Percentiles rank a stretch among this genome's conserved stretches.
Conservation (phyloP, 2,113 vertebrate species). For the Albula glossodonta region DNA sequence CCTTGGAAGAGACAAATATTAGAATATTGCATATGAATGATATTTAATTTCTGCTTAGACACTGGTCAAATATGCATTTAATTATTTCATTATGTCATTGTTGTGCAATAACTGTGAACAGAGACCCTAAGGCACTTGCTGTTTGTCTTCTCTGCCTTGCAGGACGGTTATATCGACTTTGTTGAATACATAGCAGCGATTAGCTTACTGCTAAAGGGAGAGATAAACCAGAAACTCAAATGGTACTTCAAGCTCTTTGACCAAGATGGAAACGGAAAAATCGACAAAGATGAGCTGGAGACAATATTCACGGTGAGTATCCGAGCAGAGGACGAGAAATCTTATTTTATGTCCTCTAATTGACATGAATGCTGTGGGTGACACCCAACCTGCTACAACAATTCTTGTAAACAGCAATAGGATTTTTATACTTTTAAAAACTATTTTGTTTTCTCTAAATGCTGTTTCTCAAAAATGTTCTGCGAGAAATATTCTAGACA, state of each 20-base stretch:
- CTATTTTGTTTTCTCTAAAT: too few species aligned
- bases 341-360: too few species aligned
- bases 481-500: too few species aligned
- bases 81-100: background rate
- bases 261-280: constrained; percentile 86
- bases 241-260: constrained; percentile 95
- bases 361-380: too few species aligned
- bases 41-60: too few species aligned
- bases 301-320: constrained; percentile 83
- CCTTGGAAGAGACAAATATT: too few species aligned
- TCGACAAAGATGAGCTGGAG: constrained; percentile 85
- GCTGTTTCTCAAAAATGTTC: too few species aligned
- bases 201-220: constrained; percentile 84
- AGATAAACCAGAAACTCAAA: constrained; percentile 91
- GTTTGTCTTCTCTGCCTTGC: constrained; percentile 25
- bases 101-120: background rate
- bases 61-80: background rate
- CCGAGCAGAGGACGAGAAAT: too few species aligned
- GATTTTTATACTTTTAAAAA: too few species aligned
- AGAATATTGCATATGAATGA: too few species aligned
- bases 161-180: constrained; percentile 91
- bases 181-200: constrained; percentile 89
- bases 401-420: too few species aligned
- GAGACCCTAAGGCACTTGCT: background rate
- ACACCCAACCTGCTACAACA: too few species aligned